These are phyloP conservation scores for Anas bernieri DNA, from an alignment of 2,797 vertebrate genomes.

Conservation along the genomic window DNA sequence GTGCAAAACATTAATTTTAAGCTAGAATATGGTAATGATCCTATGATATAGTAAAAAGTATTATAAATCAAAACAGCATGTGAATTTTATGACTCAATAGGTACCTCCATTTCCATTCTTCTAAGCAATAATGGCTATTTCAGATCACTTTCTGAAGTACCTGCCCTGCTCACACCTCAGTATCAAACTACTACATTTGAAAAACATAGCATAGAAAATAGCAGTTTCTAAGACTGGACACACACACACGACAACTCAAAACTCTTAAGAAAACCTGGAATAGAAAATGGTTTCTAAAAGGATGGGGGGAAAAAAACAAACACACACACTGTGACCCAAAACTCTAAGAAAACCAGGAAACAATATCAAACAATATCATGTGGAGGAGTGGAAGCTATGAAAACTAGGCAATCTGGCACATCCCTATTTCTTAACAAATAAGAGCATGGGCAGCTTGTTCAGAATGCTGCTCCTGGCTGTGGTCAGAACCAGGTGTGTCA, in stretches of 20 bases:
- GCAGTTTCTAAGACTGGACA: not conserved
- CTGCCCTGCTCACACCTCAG: not conserved
- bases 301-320: no score
- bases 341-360: not conserved
- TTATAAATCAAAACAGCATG: not conserved
- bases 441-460: not conserved
- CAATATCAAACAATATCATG: no score
- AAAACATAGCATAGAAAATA: not conserved
- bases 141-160: not conserved
- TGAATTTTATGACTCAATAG: not conserved
- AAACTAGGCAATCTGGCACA: rapidly evolving
- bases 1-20: not conserved
- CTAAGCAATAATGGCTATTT: not conserved
- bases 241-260: not conserved
- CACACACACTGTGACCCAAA: no score
- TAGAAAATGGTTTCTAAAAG: no score
- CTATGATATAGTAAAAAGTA: not conserved
- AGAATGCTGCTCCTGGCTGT: not conserved
- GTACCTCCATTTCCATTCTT: not conserved
- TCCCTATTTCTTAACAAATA: not conserved
- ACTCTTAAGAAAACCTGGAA: not conserved
- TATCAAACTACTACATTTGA: not conserved
- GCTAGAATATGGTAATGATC: not conserved
- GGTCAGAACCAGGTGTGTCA: not conserved
- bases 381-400: rapidly evolving